Evolutionary conservation across 92 coral and sea anemone genomes (phyloP).

Genomic region (Montipora capitata): DNA sequence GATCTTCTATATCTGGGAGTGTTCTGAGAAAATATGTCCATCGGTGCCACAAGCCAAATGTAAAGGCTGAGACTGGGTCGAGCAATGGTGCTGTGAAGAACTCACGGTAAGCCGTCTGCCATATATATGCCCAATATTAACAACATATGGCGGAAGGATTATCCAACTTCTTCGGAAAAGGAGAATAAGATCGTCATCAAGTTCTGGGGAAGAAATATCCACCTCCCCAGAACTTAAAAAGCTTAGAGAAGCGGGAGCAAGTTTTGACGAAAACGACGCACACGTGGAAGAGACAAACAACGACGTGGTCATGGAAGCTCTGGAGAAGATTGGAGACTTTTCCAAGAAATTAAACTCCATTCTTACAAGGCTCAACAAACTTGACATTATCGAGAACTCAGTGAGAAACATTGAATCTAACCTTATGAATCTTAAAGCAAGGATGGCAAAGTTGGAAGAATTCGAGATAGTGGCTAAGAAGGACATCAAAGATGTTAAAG

Average conservation of each 20-base stretch:
- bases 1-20: too few relatives aligned
- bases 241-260: neutral
- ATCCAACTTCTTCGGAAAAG: neutral
- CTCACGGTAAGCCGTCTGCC: too few relatives aligned
- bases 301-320: neutral
- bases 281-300: neutral
- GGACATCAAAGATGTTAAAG: neutral
- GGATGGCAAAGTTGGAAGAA: conserved; percentile 6
- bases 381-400: conserved; percentile 4
- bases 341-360: neutral
- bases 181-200: neutral
- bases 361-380: neutral
- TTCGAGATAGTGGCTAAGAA: neutral
- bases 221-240: neutral
- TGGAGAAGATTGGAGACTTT: neutral
- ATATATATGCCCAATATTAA: too few relatives aligned
- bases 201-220: neutral
- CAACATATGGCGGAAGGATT: neutral
- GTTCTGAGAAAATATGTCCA: too few relatives aligned
- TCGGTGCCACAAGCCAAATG: too few relatives aligned
- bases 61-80: too few relatives aligned
- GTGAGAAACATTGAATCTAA: conserved; percentile 15
- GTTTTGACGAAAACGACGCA: neutral
- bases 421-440: neutral
- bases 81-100: too few relatives aligned